A percentile compares a stretch with the other conserved stretches of the same genome.
Evolutionary conservation across 2,797 vertebrate species (phyloP).

Genomic region (Labroides dimidiatus): DNA sequence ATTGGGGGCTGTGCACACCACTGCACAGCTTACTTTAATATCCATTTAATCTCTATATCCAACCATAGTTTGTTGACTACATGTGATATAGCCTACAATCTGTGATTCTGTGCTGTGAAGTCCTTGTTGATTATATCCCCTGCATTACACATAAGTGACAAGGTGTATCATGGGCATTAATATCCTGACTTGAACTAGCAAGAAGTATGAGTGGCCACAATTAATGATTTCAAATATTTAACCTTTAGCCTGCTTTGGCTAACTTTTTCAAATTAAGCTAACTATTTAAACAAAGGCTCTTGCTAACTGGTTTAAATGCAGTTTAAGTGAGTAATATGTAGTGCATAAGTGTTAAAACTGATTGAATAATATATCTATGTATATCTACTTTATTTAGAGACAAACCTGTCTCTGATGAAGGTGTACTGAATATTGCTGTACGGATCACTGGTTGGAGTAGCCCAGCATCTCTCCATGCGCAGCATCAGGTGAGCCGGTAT

Average conservation of each 20-base stretch:
- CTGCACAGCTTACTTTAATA: too few relatives aligned
- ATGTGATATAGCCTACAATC: too few relatives aligned
- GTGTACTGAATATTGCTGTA: conserved; percentile 84
- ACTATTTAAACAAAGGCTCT: background rate
- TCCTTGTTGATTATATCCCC: too few relatives aligned
- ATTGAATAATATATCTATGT: background rate
- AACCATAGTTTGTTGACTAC: too few relatives aligned
- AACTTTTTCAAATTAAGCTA: background rate
- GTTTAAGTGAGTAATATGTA: background rate
- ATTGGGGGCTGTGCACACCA: too few relatives aligned
- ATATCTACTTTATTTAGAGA: background rate
- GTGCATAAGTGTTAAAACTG: background rate
- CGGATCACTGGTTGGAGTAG: conserved; percentile 83
- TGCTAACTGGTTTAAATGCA: too few relatives aligned
- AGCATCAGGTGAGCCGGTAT: conserved; percentile 84
- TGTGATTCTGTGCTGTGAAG: too few relatives aligned
- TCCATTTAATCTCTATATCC: too few relatives aligned
- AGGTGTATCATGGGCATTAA: too few relatives aligned
- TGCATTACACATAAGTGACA: too few relatives aligned
- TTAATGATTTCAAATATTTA: background rate
- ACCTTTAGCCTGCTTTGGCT: background rate
- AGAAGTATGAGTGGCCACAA: too few relatives aligned
- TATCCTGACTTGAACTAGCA: too few relatives aligned
- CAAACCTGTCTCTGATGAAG: conserved; percentile 84
- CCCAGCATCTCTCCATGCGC: conserved; percentile 85